Evolutionary conservation across 2,113 vertebrate species (phyloP), one percentile per base, ranked within the genome.

Genomic region (Numenius arquata): DNA sequence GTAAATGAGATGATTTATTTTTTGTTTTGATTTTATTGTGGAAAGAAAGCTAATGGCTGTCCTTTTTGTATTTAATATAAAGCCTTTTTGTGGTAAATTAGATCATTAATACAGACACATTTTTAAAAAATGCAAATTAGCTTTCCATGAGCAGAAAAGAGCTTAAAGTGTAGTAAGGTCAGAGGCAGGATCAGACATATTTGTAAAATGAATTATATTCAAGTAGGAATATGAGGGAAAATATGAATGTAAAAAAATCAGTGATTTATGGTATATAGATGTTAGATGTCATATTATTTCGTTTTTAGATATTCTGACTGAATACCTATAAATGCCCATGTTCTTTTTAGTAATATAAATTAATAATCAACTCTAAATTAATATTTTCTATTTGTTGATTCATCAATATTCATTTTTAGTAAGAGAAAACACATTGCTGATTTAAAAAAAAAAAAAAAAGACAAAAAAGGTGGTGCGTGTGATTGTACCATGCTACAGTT

Each of bases 121-220:
- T 96, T 96, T 78, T 68, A 53, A 94, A 88, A 85, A 95, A 95
- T 96, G 83, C 66, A 95, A 96, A 96, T 93, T 93, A 95, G 93
- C 81, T 86, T 97, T 97, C 92, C n/a, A 91, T 70, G 88, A 95
- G 76, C 93, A 92, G 90, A 95, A 97, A 96, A 88, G 88, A 96
- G 84, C 47, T 94, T 95, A 95, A 90, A 93, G 67, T 90, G 61
- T 92, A 87, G 77, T 84, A 88, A 81, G 85, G 89, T 97, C 87
- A 96, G 91, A 92, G 65, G 73, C 92, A 96, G 84, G 84, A 94
- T 96, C 80, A 96, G 91, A 72, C 74, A 67, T 93, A 96, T 92
- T 96, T 95, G 96, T 96, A 97, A 93, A 97, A 81, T 96, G 92
- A 97, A 93, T 86, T 96, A 95, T 96, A 88, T 97, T 97, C 86